Evolutionary conservation across 2,888 invertebrate species (phyloP).

Genomic region (Stramonita haemastoma): DNA sequence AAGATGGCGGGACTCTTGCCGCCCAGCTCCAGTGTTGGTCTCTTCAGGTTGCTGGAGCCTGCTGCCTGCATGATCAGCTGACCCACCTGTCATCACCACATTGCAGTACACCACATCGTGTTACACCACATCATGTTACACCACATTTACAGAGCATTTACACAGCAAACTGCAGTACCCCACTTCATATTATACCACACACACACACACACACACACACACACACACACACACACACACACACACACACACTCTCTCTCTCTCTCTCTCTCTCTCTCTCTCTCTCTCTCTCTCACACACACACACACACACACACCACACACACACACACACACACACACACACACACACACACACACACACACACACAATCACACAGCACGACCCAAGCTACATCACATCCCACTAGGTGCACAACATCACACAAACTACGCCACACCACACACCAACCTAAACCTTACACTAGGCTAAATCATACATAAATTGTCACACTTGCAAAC

Average conservation of each 20-base stretch:
- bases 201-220: not conserved
- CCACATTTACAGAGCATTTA: not conserved
- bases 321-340: no score
- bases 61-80: constrained; percentile 89
- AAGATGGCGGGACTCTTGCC: constrained; percentile 96
- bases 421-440: no score
- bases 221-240: not conserved
- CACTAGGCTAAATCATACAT: no score
- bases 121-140: not conserved
- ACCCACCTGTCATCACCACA: constrained; percentile 84
- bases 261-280: not conserved
- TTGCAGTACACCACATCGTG: not conserved
- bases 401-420: no score
- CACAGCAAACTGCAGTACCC: not conserved
- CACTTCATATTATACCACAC: not conserved
- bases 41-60: constrained; percentile 86
- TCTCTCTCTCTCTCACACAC: not conserved
- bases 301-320: no score
- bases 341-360: no score
- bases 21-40: constrained; percentile 93
- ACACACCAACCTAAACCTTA: no score
- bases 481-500: no score
- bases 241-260: not conserved
- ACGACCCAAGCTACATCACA: no score
- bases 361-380: no score